Evolutionary conservation across 2,797 vertebrate genomes (phyloP), one percentile per base, ranked within the genome.

Genomic region (Schizothorax lantsangensis): DNA sequence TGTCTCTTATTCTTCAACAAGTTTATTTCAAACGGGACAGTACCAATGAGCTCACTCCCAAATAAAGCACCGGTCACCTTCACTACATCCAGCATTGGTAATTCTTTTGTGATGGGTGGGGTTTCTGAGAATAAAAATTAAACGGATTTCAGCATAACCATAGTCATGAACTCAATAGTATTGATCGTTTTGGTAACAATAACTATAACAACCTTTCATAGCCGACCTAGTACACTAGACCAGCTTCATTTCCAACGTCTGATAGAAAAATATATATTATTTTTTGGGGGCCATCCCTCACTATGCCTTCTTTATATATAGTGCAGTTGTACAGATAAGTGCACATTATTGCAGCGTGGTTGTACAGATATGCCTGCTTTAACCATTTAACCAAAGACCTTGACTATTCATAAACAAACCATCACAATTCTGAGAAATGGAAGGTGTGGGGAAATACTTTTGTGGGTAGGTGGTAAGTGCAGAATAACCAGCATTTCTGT

Each of bases 1-100:
- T 94, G 94, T 88, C 97, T 97, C 93, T 96, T 97, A 91, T 97
- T 96, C 94, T 97, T 98, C 92, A 95, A 96, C 97, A 97, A 98
- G 84, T 94, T 93, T 91, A 98, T 95, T 88, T 98, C 96, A 90
- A 98, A 97, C 0, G 97, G 98, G 86, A 95, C 92, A n/a, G 97
- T 97, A 88, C 97, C 98, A 90, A 95, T 89, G 86, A 98, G 75
- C 90, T 98, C 97, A 94, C 96, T 97, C 68, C 97, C 95, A 94
- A 99, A 94, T 2, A 96, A n/a, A 5, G 96, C 94, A 77, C 96
- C 95, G 68, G 95, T 93, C 86, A 97, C 97, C 93, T 96, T 97
- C 72, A 97, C 96, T 90, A 96, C 93, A 90, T 99, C 98, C 88
- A 96, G 88, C 3, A 95, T 93, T 87, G 95, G 93, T 87, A 97